Percentiles rank a stretch among this genome's conserved stretches.
phyloP scores from a whole-genome alignment of 1,140 invertebrate species.

The Magallana angulata region DNA sequence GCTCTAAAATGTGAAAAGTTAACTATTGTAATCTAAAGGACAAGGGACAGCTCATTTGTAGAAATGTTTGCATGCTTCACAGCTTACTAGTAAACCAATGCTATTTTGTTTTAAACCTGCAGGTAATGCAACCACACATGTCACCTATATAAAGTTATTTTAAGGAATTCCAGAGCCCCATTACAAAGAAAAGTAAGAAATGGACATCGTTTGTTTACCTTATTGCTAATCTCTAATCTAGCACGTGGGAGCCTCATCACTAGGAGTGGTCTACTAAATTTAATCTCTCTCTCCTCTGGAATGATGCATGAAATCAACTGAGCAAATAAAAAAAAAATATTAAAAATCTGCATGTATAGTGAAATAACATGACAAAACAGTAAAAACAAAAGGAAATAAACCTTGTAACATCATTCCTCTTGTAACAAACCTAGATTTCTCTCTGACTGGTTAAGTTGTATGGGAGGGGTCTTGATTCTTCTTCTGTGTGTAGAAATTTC shows the following conservation, averaged over 20 bases:
- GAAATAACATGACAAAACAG: background rate
- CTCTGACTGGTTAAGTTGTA: no score
- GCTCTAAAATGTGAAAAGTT: no score
- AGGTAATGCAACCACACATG: constrained; percentile 31
- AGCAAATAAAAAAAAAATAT: background rate
- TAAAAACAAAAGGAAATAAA: background rate
- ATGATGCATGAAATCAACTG: constrained; percentile 16
- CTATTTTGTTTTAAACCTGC: constrained; percentile 36
- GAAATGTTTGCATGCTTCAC: background rate
- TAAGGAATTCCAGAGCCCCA: background rate
- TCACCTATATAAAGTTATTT: constrained; percentile 41
- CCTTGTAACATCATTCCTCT: constrained; percentile 19
- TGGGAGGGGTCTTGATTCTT: no score
- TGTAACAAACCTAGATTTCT: constrained; percentile 17
- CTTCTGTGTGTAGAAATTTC: no score
- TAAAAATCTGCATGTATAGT: background rate
- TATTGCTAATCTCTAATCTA: constrained; percentile 17
- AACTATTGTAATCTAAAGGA: no score
- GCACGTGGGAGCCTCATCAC: background rate
- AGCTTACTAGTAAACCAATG: background rate
- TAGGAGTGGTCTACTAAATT: background rate
- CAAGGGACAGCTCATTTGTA: background rate
- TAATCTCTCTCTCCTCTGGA: background rate
- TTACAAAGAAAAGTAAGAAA: constrained; percentile 17
- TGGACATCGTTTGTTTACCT: constrained; percentile 3